phyloP scores from a whole-genome alignment of 2,797 vertebrate genomes.

The Sebastes oblongus region DNA sequence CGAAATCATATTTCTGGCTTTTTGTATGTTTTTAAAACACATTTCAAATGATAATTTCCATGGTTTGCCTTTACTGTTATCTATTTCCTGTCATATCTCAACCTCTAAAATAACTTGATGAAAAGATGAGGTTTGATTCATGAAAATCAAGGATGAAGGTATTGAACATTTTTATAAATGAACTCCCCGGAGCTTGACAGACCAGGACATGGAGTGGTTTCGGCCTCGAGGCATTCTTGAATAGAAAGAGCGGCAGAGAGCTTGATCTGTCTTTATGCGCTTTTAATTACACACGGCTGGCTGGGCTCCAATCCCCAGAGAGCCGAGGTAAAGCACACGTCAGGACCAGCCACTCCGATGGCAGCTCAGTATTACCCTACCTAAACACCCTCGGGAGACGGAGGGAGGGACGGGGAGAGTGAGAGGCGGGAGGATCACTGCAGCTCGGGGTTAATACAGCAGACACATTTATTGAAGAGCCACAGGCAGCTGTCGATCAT shows the following conservation, averaged over 20 bases:
- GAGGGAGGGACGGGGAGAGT: not conserved
- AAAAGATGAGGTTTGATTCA: not conserved
- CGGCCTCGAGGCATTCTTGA: conserved; percentile 45
- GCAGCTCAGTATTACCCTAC: conserved; percentile 53
- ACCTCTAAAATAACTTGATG: conserved; percentile 6
- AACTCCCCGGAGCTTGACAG: conserved; percentile 44
- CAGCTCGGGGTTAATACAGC: conserved; percentile 46
- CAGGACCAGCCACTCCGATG: conserved; percentile 50
- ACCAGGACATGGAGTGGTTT: conserved; percentile 44
- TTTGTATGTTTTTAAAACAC: not conserved
- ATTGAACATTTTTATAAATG: conserved; percentile 50
- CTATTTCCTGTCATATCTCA: not conserved
- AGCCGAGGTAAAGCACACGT: conserved; percentile 56
- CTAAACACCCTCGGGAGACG: conserved; percentile 53
- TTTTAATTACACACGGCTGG: conserved; percentile 79
- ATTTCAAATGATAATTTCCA: not conserved
- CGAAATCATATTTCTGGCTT: not conserved
- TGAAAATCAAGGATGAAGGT: conserved; percentile 40
- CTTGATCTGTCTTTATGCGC: conserved; percentile 75
- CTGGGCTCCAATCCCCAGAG: conserved; percentile 66
- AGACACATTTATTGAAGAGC: conserved; percentile 52
- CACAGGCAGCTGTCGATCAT: conserved; percentile 63
- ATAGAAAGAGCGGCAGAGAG: conserved; percentile 58
- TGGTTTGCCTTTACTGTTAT: not conserved
- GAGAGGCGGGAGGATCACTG: conserved; percentile 24